Conservation (phyloP, 2,113 vertebrate species). For the Siniperca knerii region DNA sequence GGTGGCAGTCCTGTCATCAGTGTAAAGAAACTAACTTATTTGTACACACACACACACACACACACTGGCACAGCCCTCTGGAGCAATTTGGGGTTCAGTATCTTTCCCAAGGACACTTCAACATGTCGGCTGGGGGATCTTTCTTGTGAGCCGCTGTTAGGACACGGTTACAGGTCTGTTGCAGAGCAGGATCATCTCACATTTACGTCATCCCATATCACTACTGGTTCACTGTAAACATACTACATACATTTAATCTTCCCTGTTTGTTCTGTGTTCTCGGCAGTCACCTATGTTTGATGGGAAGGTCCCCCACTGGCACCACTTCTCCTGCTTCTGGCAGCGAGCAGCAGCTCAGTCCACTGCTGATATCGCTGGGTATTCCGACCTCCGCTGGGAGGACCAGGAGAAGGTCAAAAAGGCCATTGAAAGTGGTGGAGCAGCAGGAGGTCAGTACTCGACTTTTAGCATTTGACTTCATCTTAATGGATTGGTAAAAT, state of each 20-base stretch:
- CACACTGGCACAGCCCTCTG: no score
- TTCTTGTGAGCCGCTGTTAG: not conserved
- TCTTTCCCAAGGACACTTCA: no score
- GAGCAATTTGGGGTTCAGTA: no score
- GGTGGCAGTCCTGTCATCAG: no score
- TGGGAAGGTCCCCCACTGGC: slow-evolving; percentile 97
- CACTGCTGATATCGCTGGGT: slow-evolving; percentile 88
- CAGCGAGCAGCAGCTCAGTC: slow-evolving; percentile 88
- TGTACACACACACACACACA: no score
- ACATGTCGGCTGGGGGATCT: no score
- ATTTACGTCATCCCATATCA: no score
- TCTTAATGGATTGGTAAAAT: not conserved
- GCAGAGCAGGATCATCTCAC: not conserved
- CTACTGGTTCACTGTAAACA: not conserved
- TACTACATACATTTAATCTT: not conserved
- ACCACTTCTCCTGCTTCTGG: slow-evolving; percentile 99
- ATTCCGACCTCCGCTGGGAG: slow-evolving; percentile 93
- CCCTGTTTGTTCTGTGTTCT: slow-evolving; percentile 10
- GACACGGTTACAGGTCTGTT: not conserved
- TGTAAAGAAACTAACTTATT: no score
- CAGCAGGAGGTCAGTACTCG: slow-evolving; percentile 70
- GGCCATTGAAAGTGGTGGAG: slow-evolving; percentile 91
- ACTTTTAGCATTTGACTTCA: not conserved
- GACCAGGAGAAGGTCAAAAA: slow-evolving; percentile 98
- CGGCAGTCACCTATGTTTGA: slow-evolving; percentile 96